Evolutionary conservation across 2,113 vertebrate genomes (phyloP).

Genomic region (Regulus satrapa): DNA sequence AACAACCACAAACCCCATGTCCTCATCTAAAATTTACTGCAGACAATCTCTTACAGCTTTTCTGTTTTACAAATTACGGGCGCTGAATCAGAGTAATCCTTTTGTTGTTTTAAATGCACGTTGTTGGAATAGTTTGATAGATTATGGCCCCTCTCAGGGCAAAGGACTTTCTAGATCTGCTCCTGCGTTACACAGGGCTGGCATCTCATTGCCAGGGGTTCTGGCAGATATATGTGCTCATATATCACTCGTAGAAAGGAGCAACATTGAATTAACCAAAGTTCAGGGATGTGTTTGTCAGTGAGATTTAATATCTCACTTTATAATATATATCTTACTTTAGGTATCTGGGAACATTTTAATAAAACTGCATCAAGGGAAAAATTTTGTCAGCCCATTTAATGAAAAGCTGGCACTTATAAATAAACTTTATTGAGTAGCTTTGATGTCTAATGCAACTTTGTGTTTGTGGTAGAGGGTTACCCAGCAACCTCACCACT

Average conservation of each 20-base stretch:
- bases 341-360: background rate
- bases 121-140: background rate
- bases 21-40: background rate
- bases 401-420: background rate
- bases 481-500: constrained; percentile 25
- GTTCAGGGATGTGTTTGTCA: background rate
- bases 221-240: background rate
- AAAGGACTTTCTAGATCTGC: background rate
- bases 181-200: background rate
- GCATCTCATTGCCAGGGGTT: background rate
- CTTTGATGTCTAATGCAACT: background rate
- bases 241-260: background rate
- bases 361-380: background rate
- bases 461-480: constrained; percentile 8
- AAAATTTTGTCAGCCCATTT: background rate
- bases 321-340: background rate
- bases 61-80: background rate
- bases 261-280: background rate
- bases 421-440: background rate
- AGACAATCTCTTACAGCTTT: background rate
- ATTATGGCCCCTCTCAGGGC: background rate
- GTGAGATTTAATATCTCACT: background rate
- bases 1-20: background rate
- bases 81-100: background rate
- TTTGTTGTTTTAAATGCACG: background rate